phyloP scores from a whole-genome alignment of 1,140 invertebrate species.

The Drosophila takahashii region DNA sequence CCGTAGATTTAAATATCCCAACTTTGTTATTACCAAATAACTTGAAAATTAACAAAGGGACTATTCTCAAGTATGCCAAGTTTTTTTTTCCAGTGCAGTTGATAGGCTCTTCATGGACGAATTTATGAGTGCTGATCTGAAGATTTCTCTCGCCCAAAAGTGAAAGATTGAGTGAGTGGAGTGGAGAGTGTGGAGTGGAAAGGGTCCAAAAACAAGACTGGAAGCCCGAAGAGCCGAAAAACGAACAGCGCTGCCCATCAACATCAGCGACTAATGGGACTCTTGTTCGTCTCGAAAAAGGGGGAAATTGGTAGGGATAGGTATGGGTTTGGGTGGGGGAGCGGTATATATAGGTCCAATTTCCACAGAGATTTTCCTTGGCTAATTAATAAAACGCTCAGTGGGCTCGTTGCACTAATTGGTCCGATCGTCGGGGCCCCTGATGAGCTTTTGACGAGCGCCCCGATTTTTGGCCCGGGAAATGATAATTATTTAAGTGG shows the following conservation, averaged over 20 bases:
- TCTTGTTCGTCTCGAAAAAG: conserved; percentile 27
- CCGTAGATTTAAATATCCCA: too few species aligned
- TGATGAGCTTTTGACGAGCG: conserved; percentile 79
- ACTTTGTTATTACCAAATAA: too few species aligned
- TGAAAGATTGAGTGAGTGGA: conserved; percentile 46
- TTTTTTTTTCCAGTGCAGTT: conserved; percentile 7
- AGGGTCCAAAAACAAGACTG: conserved; percentile 59
- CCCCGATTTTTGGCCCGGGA: conserved; percentile 52
- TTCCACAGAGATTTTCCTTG: conserved; percentile 70
- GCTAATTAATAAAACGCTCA: conserved; percentile 76
- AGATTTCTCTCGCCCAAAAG: conserved; percentile 38
- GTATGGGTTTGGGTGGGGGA: too few species aligned
- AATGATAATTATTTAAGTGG: conserved; percentile 81
- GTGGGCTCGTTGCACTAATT: conserved; percentile 71
- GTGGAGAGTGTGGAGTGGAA: not conserved
- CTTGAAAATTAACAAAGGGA: too few species aligned
- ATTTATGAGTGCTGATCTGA: conserved; percentile 28
- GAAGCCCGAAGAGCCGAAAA: conserved; percentile 57
- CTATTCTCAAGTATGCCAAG: not conserved
- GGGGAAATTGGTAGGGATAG: not conserved
- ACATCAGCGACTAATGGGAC: conserved; percentile 73
- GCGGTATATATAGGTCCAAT: conserved; percentile 29
- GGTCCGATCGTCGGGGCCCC: conserved; percentile 67
- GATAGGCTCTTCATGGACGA: conserved; percentile 14
- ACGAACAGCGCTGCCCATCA: conserved; percentile 55